Evolutionary conservation across 1,140 invertebrate genomes (phyloP), one percentile per base, ranked within the genome.

Genomic region (Kradibia gibbosae): DNA sequence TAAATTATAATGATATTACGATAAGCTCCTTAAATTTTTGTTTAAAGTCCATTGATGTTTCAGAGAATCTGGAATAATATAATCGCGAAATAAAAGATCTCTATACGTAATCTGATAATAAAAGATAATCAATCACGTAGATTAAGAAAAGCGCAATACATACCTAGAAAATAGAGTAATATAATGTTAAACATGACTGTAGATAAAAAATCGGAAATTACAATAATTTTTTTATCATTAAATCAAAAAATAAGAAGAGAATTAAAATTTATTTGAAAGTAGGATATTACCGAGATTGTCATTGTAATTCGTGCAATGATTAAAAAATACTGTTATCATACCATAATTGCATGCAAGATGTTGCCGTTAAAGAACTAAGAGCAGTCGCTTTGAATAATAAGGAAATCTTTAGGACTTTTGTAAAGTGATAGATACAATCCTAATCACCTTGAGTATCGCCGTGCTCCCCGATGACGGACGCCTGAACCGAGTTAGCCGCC

Each of bases 381-480:
- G 42, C 42, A 13, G 5, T 13, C 42, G 13, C 42, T 45, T 45
- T 5, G 42, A 5, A 13, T 13, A 45, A 13, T 13, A 45, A 4
- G 15, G 50, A 53, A 17, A 53, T 11, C 50, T 53, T 20, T 48
- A 48, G 45, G 20, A 20, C 15, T 20, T 8, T 17, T 11, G 50
- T 22, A 20, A 4, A 11, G 50, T 17, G 50, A 3, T 22, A 11
- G 50, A 53, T 53, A 17, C 15, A 53, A 53, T 60, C 4, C 57
- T 13, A 65, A 67, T 86, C 87, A 93, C 93, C 93, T 89, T 93
- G 93, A 60, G 90, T 92, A 75, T 94, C 92, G 4, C 94, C 94
- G 82, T 94, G 94, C 86, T 95, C 94, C 34, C 94, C 93, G 83
- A 95, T 92, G 60, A 95, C 92, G 85, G 91, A 93, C 8, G 90